phyloP scores from a whole-genome alignment of 2,797 vertebrate species.

The Acanthiza pusilla region DNA sequence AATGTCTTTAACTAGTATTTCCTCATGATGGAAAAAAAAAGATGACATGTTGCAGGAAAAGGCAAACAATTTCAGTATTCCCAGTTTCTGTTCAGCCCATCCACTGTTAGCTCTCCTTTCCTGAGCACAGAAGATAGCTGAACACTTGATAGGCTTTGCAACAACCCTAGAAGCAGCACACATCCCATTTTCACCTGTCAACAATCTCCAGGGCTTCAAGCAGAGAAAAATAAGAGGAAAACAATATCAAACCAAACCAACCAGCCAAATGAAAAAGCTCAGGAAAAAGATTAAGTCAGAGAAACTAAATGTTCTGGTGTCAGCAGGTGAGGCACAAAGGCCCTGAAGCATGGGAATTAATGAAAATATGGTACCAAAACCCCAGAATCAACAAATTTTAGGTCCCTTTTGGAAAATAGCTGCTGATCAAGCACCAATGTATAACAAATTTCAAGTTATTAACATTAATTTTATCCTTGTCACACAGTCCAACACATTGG shows the following conservation, averaged over 20 bases:
- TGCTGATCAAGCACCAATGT: not conserved
- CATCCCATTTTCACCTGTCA: not conserved
- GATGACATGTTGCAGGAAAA: not conserved
- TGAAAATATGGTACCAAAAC: not conserved
- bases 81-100: not conserved
- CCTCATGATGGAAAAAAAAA: not conserved
- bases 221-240: not conserved
- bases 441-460: not conserved
- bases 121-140: not conserved
- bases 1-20: not conserved
- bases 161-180: not conserved
- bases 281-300: not conserved
- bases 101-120: not conserved
- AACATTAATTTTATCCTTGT: not conserved
- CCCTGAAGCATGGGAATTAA: not conserved
- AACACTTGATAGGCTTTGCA: not conserved
- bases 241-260: not conserved
- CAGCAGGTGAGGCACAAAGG: not conserved
- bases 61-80: not conserved
- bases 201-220: not conserved
- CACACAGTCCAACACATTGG: not conserved
- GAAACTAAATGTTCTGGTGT: not conserved
- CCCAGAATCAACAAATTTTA: not conserved
- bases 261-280: not conserved
- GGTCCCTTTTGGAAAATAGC: not conserved